Percentiles rank a stretch among this genome's conserved stretches.
phyloP scores from a whole-genome alignment of 35 echinoderm and acorn worm species.

The Antedon bifida region DNA sequence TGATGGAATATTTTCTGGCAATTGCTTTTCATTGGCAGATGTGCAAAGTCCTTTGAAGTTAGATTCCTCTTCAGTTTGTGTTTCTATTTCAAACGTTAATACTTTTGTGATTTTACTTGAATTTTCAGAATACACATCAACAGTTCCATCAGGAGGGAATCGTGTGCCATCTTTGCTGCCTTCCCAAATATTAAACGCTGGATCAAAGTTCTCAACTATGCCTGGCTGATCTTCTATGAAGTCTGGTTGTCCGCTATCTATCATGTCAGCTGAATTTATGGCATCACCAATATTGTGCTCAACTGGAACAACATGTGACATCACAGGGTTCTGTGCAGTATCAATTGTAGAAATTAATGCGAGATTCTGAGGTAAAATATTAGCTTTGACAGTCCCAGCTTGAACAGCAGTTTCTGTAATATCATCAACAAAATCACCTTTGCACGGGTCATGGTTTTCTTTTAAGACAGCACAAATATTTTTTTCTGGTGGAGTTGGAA shows the following conservation, averaged over 20 bases:
- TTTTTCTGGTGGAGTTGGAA: background rate
- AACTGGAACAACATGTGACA: background rate
- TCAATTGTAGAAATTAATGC: background rate
- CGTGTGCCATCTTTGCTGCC: background rate
- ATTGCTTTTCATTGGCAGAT: background rate
- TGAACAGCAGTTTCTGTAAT: background rate
- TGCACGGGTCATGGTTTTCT: background rate
- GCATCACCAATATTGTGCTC: background rate
- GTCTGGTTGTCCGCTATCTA: background rate
- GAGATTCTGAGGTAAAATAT: background rate
- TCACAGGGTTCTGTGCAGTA: background rate
- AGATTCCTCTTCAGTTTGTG: background rate
- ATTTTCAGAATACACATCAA: background rate
- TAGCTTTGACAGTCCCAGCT: background rate
- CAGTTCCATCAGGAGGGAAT: background rate
- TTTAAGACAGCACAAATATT: background rate
- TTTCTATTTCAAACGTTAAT: background rate
- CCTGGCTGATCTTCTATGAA: background rate
- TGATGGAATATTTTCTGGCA: background rate
- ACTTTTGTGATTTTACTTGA: background rate
- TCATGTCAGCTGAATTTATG: background rate
- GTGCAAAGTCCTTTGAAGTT: background rate
- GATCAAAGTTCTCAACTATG: background rate
- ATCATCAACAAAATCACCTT: background rate
- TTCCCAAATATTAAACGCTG: background rate